Conservation (phyloP, 2,797 vertebrate species). For the Ispidina picta region DNA sequence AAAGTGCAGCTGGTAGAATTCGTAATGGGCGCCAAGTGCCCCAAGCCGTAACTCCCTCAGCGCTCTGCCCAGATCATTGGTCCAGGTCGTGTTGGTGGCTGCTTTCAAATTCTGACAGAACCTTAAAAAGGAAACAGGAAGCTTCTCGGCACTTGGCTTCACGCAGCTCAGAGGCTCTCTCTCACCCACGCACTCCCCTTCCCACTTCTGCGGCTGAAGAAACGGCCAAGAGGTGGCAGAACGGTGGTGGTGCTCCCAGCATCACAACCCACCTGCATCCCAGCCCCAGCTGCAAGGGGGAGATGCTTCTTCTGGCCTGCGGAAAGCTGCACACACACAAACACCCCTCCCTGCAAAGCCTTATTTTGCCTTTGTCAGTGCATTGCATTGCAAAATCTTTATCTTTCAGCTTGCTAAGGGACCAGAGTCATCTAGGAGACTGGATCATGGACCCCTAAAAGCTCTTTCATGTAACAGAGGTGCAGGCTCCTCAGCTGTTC, state of each 20-base stretch:
- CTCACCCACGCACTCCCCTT: background rate
- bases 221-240: background rate
- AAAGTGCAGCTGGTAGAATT: background rate
- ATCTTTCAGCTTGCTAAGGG: background rate
- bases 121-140: constrained; percentile 85
- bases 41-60: background rate
- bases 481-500: background rate
- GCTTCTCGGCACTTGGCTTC: constrained; percentile 46
- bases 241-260: background rate
- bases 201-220: background rate
- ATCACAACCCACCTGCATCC: background rate
- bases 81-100: constrained; percentile 54
- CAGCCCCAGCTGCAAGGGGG: fast-evolving
- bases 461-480: no score
- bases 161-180: background rate
- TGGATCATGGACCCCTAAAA: fast-evolving
- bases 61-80: constrained; percentile 61
- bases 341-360: no score
- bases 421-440: fast-evolving
- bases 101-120: constrained; percentile 77
- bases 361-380: background rate
- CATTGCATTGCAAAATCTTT: background rate
- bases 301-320: background rate
- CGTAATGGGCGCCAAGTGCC: constrained; percentile 66
- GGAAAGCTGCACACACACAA: background rate